Percentiles rank a stretch among this genome's conserved stretches.
These are phyloP conservation scores for Ennomos quercinarius DNA, from an alignment of 2,888 invertebrate genomes.

Conservation along the genomic window DNA sequence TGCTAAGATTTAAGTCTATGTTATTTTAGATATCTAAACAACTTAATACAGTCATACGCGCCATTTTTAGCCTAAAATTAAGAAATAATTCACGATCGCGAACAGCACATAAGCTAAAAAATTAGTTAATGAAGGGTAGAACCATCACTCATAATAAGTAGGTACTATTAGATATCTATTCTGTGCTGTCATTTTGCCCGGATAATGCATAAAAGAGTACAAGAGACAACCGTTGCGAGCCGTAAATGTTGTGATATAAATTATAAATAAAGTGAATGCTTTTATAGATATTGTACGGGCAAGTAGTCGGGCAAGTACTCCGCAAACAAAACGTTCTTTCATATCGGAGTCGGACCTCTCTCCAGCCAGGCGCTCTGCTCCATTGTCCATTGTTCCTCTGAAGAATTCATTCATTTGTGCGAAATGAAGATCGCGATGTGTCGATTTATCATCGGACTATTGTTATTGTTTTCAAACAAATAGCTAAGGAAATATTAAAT, in stretches of 20 bases:
- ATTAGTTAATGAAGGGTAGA: no score
- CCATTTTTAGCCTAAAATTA: no score
- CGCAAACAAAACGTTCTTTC: conserved; percentile 44
- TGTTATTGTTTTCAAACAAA: conserved; percentile 58
- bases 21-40: no score
- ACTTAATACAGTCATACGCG: no score
- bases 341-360: conserved; percentile 22
- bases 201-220: conserved; percentile 7
- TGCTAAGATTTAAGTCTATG: no score
- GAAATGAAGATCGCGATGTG: conserved; percentile 60
- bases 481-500: conserved; percentile 26
- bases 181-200: not conserved
- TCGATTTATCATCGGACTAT: conserved; percentile 57
- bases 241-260: conserved; percentile 10
- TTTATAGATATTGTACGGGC: conserved; percentile 27
- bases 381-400: conserved; percentile 74
- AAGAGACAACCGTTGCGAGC: conserved; percentile 9
- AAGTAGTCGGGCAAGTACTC: conserved; percentile 23
- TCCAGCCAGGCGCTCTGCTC: conserved; percentile 50
- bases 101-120: no score
- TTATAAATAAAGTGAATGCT: conserved; percentile 23
- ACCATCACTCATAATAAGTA: no score
- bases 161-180: not conserved
- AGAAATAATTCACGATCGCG: no score
- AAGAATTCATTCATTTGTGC: conserved; percentile 73